These are phyloP conservation scores for Eupithecia insigniata DNA, from an alignment of 2,888 invertebrate genomes.

Conservation along the genomic window DNA sequence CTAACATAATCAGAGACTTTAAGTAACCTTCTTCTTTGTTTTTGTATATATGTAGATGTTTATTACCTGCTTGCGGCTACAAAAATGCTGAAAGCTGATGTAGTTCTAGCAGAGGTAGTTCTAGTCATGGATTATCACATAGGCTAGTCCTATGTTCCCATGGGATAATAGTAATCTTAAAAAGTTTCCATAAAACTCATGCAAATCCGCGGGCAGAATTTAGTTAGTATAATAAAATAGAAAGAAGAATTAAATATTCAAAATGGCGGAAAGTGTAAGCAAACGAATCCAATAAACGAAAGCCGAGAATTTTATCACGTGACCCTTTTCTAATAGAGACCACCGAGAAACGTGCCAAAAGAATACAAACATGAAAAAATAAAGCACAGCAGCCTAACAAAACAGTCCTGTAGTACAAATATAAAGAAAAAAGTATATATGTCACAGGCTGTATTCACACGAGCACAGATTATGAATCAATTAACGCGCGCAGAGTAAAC, in stretches of 20 bases:
- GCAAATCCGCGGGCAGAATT: not conserved
- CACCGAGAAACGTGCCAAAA: slow-evolving; percentile 61
- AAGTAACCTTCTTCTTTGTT: too few relatives aligned
- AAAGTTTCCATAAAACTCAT: too few relatives aligned
- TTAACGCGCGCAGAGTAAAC: slow-evolving; percentile 71
- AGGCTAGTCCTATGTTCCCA: too few relatives aligned
- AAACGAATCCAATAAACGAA: slow-evolving; percentile 20
- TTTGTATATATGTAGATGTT: too few relatives aligned
- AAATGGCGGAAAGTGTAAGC: slow-evolving; percentile 10
- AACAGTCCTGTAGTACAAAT: slow-evolving; percentile 61
- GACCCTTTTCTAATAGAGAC: slow-evolving; percentile 53
- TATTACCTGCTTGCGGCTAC: too few relatives aligned
- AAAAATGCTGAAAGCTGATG: too few relatives aligned
- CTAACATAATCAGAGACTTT: too few relatives aligned
- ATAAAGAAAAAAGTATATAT: slow-evolving; percentile 44
- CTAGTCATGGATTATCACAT: too few relatives aligned
- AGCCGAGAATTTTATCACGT: slow-evolving; percentile 11
- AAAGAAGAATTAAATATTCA: not conserved
- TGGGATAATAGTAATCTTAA: too few relatives aligned
- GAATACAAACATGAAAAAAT: slow-evolving; percentile 56
- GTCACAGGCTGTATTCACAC: slow-evolving; percentile 61
- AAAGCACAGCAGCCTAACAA: slow-evolving; percentile 71
- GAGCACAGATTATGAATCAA: slow-evolving; percentile 71
- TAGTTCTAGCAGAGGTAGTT: too few relatives aligned
- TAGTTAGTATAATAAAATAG: not conserved